These are phyloP conservation scores for Palaemon carinicauda DNA, from an alignment of 1,140 invertebrate species.

Conservation along the genomic window DNA sequence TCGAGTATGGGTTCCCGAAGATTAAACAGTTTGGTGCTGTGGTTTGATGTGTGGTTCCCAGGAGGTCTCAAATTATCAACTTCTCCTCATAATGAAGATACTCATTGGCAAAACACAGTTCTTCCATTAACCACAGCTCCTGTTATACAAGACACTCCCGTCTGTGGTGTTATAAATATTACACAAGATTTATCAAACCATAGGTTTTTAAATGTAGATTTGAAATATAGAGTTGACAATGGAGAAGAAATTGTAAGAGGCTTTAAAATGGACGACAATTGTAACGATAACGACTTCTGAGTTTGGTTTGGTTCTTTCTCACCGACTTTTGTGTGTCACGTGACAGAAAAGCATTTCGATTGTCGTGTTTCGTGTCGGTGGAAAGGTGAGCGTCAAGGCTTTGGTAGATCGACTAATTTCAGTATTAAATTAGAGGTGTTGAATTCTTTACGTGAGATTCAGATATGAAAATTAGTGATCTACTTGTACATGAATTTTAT, in stretches of 20 bases:
- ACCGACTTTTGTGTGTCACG: constrained; percentile 5
- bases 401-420: not conserved
- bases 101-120: constrained; percentile 60
- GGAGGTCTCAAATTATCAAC: constrained; percentile 61
- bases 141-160: constrained; percentile 47
- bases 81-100: constrained; percentile 61
- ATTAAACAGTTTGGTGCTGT: constrained; percentile 62
- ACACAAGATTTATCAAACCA: constrained; percentile 51
- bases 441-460: constrained; percentile 8
- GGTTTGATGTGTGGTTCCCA: constrained; percentile 63
- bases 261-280: constrained; percentile 59
- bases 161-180: constrained; percentile 39
- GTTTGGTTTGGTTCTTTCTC: not conserved
- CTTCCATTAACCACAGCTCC: constrained; percentile 45
- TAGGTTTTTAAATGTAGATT: constrained; percentile 44
- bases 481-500: not conserved
- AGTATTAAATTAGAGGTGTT: not conserved
- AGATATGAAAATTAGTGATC: constrained; percentile 5
- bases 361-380: not conserved
- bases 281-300: constrained; percentile 57
- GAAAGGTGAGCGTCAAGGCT: not conserved
- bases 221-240: constrained; percentile 38
- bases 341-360: not conserved
- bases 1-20: constrained; percentile 50
- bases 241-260: constrained; percentile 30